Evolutionary conservation across 2,797 vertebrate species (phyloP), one percentile per base, ranked within the genome.

Genomic region (Sebastes glaucus): DNA sequence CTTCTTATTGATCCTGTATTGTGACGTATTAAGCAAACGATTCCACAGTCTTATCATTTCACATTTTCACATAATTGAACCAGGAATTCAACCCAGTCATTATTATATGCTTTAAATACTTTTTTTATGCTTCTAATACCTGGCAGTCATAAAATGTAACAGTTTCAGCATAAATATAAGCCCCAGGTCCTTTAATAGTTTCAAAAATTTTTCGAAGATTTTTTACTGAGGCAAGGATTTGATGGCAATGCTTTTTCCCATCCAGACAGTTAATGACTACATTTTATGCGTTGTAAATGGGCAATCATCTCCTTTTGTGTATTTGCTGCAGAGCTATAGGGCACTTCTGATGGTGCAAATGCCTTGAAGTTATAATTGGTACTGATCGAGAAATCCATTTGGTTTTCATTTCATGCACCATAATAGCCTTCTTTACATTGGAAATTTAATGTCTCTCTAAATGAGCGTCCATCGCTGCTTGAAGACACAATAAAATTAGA

Each of bases 331-430:
- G 56, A 71, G 61, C 59, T 38, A 23, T 53, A 65, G 62, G 20
- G 64, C 28, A 62, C 52, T 6, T 61, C 13, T 33, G 35, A 67
- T 7, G n/a, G 38, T 25, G 46, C 53, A 77, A 75, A 30, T 73
- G 68, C 81, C 20, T 60, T 65, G 8, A 64, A 65, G 61, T 59
- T 82, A 49, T 71, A 84, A 62, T 62, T 75, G 71, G 22, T 5
- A 49, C 56, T 52, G 66, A 61, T 69, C 59, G 33, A 87, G 74
- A 84, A 86, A 78, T 70, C 33, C 10, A 82, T 90, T 85, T 57
- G 7, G 63, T 60, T 80, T 83, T 71, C 68, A 84, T 84, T 82
- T 71, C 56, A 53, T 78, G 64, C 63, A 28, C 53, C 52, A 61
- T 55, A 66, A 78, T 53, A 71, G 61, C 11, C 16, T 32, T 33